A percentile compares a stretch with the other conserved stretches of the same genome.
Evolutionary conservation across 2,888 invertebrate species (phyloP).

Genomic region (Serrognathus titanus): DNA sequence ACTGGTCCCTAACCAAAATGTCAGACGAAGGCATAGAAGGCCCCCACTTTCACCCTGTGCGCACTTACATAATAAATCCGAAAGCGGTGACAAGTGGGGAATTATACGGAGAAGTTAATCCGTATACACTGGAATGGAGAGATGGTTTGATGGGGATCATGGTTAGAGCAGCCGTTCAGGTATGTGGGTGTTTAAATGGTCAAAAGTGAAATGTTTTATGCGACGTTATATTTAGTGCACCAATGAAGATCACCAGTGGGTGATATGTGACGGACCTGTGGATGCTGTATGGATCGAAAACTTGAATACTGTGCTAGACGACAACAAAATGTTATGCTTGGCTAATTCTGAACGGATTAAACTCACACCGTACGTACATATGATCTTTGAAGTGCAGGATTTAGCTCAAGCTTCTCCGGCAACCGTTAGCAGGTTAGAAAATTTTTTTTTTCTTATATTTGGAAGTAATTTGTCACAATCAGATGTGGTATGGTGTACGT

Average conservation of each 20-base stretch:
- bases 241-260: constrained; percentile 80
- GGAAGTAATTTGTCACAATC: neutral
- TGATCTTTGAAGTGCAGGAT: constrained; percentile 85
- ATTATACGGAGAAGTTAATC: constrained; percentile 82
- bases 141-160: constrained; percentile 79
- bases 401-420: constrained; percentile 88
- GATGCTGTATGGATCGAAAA: constrained; percentile 95
- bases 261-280: constrained; percentile 87
- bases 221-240: constrained; percentile 36
- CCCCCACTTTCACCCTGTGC: constrained; percentile 67
- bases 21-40: constrained; percentile 58
- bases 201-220: neutral
- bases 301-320: constrained; percentile 88
- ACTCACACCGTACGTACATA: constrained; percentile 82
- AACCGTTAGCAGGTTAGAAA: constrained; percentile 64
- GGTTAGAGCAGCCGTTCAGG: constrained; percentile 59
- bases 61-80: constrained; percentile 79
- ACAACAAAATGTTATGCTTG: constrained; percentile 89
- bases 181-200: constrained; percentile 29
- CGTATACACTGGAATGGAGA: constrained; percentile 83
- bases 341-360: constrained; percentile 90
- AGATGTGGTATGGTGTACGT: constrained; percentile 88
- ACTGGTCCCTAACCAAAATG: constrained; percentile 65
- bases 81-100: constrained; percentile 86
- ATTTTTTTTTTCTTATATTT: neutral